phyloP scores from a whole-genome alignment of 2,888 invertebrate species.

The Terebella lapidaria region DNA sequence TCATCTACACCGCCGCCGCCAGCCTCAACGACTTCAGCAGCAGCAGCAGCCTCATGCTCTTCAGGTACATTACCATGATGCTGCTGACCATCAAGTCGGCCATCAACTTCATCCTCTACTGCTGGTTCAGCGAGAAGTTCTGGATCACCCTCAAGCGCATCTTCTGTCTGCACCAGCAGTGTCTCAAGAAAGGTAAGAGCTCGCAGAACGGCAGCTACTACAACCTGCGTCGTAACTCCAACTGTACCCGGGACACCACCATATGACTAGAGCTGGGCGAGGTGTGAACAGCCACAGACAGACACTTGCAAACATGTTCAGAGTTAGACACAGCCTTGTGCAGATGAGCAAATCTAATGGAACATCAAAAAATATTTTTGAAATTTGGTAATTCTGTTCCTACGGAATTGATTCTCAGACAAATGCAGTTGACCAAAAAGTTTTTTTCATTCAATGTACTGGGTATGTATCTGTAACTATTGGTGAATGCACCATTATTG shows the following conservation, averaged over 20 bases:
- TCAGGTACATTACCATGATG: slow-evolving; percentile 24
- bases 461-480: too few relatives aligned
- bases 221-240: slow-evolving; percentile 8
- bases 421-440: too few relatives aligned
- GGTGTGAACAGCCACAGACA: neutral
- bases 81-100: slow-evolving; percentile 43
- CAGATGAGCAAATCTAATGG: too few relatives aligned
- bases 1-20: slow-evolving; percentile 30
- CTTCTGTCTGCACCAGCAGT: slow-evolving; percentile 36
- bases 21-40: slow-evolving; percentile 12
- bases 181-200: slow-evolving; percentile 19
- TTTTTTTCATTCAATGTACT: too few relatives aligned
- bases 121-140: slow-evolving; percentile 52
- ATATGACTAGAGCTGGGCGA: neutral
- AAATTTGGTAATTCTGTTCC: too few relatives aligned
- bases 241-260: neutral
- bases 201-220: slow-evolving; percentile 19
- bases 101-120: slow-evolving; percentile 49
- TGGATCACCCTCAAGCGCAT: slow-evolving; percentile 46
- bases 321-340: too few relatives aligned
- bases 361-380: too few relatives aligned
- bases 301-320: neutral
- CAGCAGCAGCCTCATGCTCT: slow-evolving; percentile 10
- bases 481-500: too few relatives aligned
- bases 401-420: too few relatives aligned